phyloP scores from a whole-genome alignment of 2,888 invertebrate species.

The Euplexia lucipara region DNA sequence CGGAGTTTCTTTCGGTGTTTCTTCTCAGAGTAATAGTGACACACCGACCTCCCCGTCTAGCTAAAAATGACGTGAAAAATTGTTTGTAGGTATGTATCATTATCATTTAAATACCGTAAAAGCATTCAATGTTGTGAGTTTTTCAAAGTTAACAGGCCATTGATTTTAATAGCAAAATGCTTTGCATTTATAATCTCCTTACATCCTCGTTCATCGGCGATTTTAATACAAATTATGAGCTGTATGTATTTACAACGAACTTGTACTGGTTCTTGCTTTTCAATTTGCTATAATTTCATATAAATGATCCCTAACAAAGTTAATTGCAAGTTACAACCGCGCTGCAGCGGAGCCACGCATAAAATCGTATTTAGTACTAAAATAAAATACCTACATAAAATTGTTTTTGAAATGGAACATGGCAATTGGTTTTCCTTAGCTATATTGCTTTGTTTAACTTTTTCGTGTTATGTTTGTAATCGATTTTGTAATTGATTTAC shows the following conservation, averaged over 20 bases:
- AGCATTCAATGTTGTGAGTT: slow-evolving; percentile 7
- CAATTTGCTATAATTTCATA: slow-evolving; percentile 60
- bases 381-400: slow-evolving; percentile 12
- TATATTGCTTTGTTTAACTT: not conserved
- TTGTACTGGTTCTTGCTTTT: slow-evolving; percentile 45
- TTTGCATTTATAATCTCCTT: slow-evolving; percentile 44
- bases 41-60: no score
- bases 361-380: slow-evolving; percentile 45
- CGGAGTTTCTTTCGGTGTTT: no score
- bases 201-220: slow-evolving; percentile 29
- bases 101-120: no score
- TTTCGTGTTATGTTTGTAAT: not conserved
- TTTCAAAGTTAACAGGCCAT: slow-evolving; percentile 19
- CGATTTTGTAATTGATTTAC: no score
- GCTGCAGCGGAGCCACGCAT: slow-evolving; percentile 10
- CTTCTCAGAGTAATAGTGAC: no score
- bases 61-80: no score
- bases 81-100: no score
- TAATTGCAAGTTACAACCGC: slow-evolving; percentile 53
- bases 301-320: slow-evolving; percentile 45
- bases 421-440: not conserved
- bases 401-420: slow-evolving; percentile 9
- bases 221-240: slow-evolving; percentile 46
- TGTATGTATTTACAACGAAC: slow-evolving; percentile 36
- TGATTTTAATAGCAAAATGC: slow-evolving; percentile 43